These are phyloP conservation scores for Falco columbarius DNA, from an alignment of 2,797 vertebrate species.

Conservation along the genomic window DNA sequence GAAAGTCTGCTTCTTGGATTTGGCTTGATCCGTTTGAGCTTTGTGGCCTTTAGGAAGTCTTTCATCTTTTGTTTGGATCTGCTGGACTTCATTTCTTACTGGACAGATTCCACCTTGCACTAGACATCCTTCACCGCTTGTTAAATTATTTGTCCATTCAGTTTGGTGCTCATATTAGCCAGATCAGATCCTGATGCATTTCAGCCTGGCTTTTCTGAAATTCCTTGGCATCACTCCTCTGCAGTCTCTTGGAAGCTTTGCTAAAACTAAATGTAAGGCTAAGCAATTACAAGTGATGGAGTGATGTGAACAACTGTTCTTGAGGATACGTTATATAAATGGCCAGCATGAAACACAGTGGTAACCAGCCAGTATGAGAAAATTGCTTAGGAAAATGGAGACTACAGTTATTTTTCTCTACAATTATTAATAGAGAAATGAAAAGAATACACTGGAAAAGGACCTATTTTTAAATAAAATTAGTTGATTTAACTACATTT, in stretches of 20 bases:
- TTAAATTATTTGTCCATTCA: slow-evolving; percentile 34
- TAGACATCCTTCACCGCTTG: background rate
- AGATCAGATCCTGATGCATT: background rate
- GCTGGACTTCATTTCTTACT: slow-evolving; percentile 10
- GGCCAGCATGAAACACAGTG: background rate
- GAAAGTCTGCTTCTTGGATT: background rate
- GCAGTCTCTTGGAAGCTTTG: background rate
- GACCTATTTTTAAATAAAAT: background rate
- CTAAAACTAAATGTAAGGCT: background rate
- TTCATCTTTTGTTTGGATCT: slow-evolving; percentile 3
- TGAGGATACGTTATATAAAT: background rate
- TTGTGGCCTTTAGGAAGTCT: background rate
- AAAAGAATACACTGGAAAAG: background rate
- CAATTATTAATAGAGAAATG: background rate
- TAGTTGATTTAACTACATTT: background rate
- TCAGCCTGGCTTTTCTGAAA: background rate
- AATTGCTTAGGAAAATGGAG: background rate
- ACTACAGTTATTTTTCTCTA: background rate
- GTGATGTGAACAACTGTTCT: background rate
- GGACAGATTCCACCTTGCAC: background rate
- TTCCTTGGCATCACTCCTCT: background rate
- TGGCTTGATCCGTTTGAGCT: background rate
- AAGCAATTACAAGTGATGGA: slow-evolving; percentile 5
- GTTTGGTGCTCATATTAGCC: slow-evolving; percentile 17
- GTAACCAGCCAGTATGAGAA: background rate